Base-by-base conservation (phyloP, 2,888 invertebrate genomes). In the Acanthosepion lycidas region DNA sequence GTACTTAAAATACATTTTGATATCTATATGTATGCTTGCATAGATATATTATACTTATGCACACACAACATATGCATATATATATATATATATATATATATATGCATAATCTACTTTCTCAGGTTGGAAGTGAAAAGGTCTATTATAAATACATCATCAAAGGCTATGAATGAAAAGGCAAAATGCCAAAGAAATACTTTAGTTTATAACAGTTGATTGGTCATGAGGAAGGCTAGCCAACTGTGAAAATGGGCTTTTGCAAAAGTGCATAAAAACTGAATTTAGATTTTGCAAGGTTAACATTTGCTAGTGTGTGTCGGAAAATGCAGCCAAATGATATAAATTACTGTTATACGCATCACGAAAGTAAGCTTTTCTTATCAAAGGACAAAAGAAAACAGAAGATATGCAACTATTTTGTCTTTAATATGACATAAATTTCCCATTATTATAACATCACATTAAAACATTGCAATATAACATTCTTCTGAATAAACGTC, bases 91-190 rank as follows among this genome's bases (percentile, higher is more conserved):
- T 78, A 15, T 78, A 78, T n/a, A 12, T 12, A 78, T n/a, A n/a
- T 78, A 9, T 33, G 18, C 12, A n/a, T n/a, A 78, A 15, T 78
- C 5, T 33, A 5, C n/a, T 12, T 78, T n/a, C 78, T n/a, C n/a
- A 78, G 78, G n/a, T 12, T 78, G 33, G 33, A 78, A n/a, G n/a
- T 28, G 78, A 78, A 78, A 28, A 78, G 12, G 12, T 78, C 78
- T 1, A 78, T 78, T 78, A 12, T 78, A 78, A 28, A 28, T 78
- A 78, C 15, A 78, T 33, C 78, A 78, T 78, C 78, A 78, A 78
- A 78, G 78, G 78, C 33, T 78, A 78, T n/a, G n/a, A 78, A 78
- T 78, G 78, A 78, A 78, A 78, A n/a, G 78, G 78, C 78, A 78
- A 4, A 6, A 15, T n/a, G 78, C 78, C 78, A 78, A 78, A 78